These are phyloP conservation scores for Drepanosiphum platanoidis DNA, from an alignment of 2,888 invertebrate genomes.

Conservation along the genomic window DNA sequence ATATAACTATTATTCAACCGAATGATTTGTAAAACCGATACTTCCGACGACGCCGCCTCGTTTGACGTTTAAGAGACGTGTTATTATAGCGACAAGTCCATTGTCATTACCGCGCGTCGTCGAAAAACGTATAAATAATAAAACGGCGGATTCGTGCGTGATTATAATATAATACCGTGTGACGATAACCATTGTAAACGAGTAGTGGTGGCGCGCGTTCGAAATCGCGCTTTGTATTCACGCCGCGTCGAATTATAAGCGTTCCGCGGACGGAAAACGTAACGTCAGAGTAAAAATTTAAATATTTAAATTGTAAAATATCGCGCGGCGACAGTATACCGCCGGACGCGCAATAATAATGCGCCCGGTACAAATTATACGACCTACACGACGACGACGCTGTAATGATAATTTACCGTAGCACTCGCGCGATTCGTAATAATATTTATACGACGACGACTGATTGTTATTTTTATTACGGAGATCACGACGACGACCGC, in stretches of 20 bases:
- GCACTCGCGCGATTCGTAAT: neutral
- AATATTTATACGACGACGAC: no score
- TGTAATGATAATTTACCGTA: neutral
- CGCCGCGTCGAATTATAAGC: neutral
- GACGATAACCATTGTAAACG: no score
- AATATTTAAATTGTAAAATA: conserved; percentile 16
- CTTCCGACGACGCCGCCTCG: no score
- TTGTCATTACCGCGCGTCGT: no score
- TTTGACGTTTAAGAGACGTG: no score
- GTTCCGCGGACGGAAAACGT: neutral
- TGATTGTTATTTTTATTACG: no score
- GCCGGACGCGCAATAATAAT: neutral
- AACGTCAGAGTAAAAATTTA: neutral
- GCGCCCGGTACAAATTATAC: neutral
- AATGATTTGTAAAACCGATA: no score
- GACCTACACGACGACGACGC: neutral
- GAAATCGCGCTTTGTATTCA: neutral
- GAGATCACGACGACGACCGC: no score
- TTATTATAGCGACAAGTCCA: no score
- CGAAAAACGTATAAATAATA: neutral
- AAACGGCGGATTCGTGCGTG: neutral
- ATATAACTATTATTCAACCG: no score
- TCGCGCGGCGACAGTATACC: neutral
- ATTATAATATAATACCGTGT: neutral
- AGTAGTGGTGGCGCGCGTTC: no score